A percentile compares a stretch with the other conserved stretches of the same genome.
These are phyloP conservation scores for Martes martes DNA, from an alignment of 2,113 vertebrate genomes.

Conservation along the genomic window DNA sequence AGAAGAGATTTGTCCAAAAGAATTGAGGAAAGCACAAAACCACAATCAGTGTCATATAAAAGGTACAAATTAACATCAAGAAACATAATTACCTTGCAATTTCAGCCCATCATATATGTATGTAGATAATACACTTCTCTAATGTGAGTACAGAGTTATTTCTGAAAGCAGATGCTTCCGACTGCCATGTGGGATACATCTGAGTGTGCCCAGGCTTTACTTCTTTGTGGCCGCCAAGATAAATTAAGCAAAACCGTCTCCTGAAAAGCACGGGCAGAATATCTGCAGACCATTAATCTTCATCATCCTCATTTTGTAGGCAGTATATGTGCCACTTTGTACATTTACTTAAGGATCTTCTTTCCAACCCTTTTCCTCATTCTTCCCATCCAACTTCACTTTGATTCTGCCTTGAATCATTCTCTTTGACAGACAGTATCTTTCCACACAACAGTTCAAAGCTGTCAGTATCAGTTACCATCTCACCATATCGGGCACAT, in stretches of 20 bases:
- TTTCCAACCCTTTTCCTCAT: not conserved
- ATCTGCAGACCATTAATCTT: conserved; percentile 67
- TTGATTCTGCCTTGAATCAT: not conserved
- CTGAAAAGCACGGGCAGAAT: conserved; percentile 51
- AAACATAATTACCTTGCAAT: conserved; percentile 72
- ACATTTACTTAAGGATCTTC: conserved; percentile 5
- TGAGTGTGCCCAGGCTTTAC: conserved; percentile 47
- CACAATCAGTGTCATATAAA: conserved; percentile 67
- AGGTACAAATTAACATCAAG: conserved; percentile 70
- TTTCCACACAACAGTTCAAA: not conserved
- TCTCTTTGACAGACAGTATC: not conserved
- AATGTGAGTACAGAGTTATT: conserved; percentile 55
- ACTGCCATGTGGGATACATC: conserved; percentile 46
- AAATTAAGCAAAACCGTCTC: conserved; percentile 70
- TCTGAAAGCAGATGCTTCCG: conserved; percentile 73
- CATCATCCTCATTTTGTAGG: not conserved
- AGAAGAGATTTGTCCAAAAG: conserved; percentile 62
- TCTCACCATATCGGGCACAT: not conserved
- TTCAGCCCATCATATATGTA: conserved; percentile 41
- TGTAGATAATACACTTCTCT: conserved; percentile 57
- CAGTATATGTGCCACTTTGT: not conserved
- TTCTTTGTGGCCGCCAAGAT: conserved; percentile 65
- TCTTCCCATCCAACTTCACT: not conserved
- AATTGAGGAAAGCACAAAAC: conserved; percentile 70
- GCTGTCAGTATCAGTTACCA: conserved; percentile 41